Conservation (phyloP, 2,888 invertebrate species). For the Plagiodera versicolora region DNA sequence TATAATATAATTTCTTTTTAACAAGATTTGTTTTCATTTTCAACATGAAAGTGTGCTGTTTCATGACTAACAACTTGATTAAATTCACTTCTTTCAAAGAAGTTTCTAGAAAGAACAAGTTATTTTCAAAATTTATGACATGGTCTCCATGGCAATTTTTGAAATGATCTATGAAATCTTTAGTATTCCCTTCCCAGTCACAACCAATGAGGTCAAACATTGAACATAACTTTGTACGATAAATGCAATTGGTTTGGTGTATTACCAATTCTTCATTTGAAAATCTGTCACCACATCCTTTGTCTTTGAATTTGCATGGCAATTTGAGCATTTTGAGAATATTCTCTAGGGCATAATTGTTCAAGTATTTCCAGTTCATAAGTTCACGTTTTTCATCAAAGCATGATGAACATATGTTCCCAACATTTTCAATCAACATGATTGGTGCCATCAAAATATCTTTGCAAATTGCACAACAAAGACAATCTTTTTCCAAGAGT, state of each 20-base stretch:
- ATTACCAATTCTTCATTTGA: constrained; percentile 31
- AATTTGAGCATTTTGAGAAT: constrained; percentile 38
- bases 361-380: constrained; percentile 25
- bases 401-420: constrained; percentile 45
- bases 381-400: constrained; percentile 29
- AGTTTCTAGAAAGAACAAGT: constrained; percentile 40
- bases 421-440: constrained; percentile 41
- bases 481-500: constrained; percentile 29
- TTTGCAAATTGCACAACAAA: constrained; percentile 36
- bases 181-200: constrained; percentile 39
- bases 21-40: constrained; percentile 38
- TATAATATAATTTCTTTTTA: constrained; percentile 39
- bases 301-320: constrained; percentile 40
- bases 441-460: constrained; percentile 43
- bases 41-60: constrained; percentile 40
- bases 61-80: constrained; percentile 41
- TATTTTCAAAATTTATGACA: constrained; percentile 41
- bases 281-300: constrained; percentile 38
- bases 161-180: constrained; percentile 43
- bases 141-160: constrained; percentile 41
- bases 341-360: constrained; percentile 38
- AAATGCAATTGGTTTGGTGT: constrained; percentile 40
- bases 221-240: constrained; percentile 37
- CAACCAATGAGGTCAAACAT: constrained; percentile 34
- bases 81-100: constrained; percentile 36